phyloP scores from a whole-genome alignment of 2,888 invertebrate genomes.

The Cephus nigrinus region DNA sequence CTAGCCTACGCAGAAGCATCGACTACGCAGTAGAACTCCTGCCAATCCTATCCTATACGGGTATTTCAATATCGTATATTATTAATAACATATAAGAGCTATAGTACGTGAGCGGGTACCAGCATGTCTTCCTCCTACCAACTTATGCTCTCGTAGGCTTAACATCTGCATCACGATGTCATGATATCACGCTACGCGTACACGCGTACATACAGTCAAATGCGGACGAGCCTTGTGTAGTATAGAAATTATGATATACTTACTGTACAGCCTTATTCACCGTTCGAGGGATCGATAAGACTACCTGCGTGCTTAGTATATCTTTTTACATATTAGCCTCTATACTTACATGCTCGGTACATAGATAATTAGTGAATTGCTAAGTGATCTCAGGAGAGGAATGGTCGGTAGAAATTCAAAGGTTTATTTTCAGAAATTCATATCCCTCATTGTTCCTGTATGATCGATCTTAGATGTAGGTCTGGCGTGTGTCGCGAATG shows the following conservation, averaged over 20 bases:
- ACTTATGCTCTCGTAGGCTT: conserved; percentile 35
- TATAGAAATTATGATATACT: not conserved
- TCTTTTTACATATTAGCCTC: not conserved
- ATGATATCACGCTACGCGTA: conserved; percentile 29
- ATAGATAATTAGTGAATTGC: not conserved
- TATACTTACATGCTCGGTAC: not conserved
- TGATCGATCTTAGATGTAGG: not conserved
- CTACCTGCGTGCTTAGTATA: not conserved
- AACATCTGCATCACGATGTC: conserved; percentile 39
- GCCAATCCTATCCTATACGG: conserved; percentile 1
- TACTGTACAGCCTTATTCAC: not conserved
- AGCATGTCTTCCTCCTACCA: conserved; percentile 33
- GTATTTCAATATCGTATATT: conserved; percentile 20
- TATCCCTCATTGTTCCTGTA: not conserved
- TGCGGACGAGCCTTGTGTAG: not conserved
- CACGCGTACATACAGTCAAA: not conserved
- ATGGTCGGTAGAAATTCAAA: not conserved
- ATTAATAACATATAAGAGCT: conserved; percentile 34
- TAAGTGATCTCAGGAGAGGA: not conserved
- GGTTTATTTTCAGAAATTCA: not conserved
- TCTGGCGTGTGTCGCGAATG: conserved; percentile 4
- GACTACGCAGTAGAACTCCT: not conserved
- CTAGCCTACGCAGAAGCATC: conserved; percentile 22
- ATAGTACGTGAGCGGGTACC: conserved; percentile 31
- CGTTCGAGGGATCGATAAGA: not conserved